Base-by-base conservation (phyloP, 2,888 invertebrate genomes). In the Uropetala carovei region DNA sequence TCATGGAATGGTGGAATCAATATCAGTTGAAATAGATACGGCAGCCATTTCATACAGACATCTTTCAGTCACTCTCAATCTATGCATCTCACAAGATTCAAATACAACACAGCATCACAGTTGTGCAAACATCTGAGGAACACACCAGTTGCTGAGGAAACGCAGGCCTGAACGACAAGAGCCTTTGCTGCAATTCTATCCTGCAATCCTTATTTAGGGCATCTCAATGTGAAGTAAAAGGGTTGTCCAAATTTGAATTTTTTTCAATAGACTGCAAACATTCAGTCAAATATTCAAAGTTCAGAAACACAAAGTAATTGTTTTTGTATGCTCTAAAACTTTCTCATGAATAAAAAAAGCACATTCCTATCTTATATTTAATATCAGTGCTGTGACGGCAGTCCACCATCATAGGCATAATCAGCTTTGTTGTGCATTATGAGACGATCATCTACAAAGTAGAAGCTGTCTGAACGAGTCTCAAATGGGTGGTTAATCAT, bases 381-480 rank as follows among this genome's bases (percentile, higher is more conserved):
- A n/a, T 56, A 89, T 89, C 89, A 89, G 89, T 89, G 89, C 18
- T 89, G 89, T 64, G 89, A 68, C 0, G 89, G 89, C 60, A 96
- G 95, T 93, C 98, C 98, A 93, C 98, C 98, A 94, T 99, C 98
- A 95, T 99, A 99, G 91, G 99, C 98, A 95, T 99, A 99, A 95
- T 99, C 99, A 75, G 99, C 99, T 96, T 99, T 99, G 95, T 99
- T 99, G 96, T 99, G 99, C 99, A 99, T 99, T 93, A 99, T 98
- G 93, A 99, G 97, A 94, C 97, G 97, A 95, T 99, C 98, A 95
- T 99, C 99, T 93, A 99, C 99, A 95, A 99, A 99, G 95, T 99
- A 99, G 96, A 99, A 99, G 94, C 99, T 99, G 96, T 99, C 99
- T 0, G 99, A 99, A 94, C 99, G 97, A 14, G 99, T 99, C 95